Evolutionary conservation across 2,113 vertebrate species (phyloP).

Genomic region (Daphoenositta chrysoptera): DNA sequence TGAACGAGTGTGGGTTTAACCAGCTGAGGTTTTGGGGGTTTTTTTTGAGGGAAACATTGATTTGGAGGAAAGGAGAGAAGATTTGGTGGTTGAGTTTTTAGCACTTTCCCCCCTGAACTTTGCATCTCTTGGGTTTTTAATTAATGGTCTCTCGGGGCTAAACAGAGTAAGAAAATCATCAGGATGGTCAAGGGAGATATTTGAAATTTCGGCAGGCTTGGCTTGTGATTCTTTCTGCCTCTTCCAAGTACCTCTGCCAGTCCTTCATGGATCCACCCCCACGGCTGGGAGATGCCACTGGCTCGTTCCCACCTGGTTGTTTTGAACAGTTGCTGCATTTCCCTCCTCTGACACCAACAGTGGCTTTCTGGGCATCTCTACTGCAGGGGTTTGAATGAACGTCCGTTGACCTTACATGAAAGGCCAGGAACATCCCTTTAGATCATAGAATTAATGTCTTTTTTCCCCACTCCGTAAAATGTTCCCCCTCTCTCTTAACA

Average conservation of each 20-base stretch:
- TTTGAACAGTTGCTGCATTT: not conserved
- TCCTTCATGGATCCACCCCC: fast-evolving
- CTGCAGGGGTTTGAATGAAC: not conserved
- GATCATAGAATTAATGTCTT: not conserved
- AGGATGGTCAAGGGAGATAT: not conserved
- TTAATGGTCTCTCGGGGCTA: not conserved
- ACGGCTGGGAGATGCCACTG: not conserved
- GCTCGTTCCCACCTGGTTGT: not conserved
- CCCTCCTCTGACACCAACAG: not conserved
- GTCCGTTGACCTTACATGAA: not conserved
- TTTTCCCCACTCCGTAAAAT: not conserved
- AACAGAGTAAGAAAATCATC: not conserved
- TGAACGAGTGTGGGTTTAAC: not conserved
- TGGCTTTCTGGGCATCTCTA: not conserved
- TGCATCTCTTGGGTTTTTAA: not conserved
- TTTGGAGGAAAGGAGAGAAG: not conserved
- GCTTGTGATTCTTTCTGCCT: not conserved
- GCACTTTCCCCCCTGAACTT: not conserved
- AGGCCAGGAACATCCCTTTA: not conserved
- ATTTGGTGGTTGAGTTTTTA: not conserved
- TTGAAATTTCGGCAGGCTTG: not conserved
- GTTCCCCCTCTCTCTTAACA: fast-evolving
- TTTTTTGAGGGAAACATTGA: not conserved
- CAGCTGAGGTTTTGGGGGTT: not conserved
- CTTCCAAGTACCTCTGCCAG: not conserved